phyloP scores from a whole-genome alignment of 1,140 invertebrate genomes.

The Diplogasteroides magnus region DNA sequence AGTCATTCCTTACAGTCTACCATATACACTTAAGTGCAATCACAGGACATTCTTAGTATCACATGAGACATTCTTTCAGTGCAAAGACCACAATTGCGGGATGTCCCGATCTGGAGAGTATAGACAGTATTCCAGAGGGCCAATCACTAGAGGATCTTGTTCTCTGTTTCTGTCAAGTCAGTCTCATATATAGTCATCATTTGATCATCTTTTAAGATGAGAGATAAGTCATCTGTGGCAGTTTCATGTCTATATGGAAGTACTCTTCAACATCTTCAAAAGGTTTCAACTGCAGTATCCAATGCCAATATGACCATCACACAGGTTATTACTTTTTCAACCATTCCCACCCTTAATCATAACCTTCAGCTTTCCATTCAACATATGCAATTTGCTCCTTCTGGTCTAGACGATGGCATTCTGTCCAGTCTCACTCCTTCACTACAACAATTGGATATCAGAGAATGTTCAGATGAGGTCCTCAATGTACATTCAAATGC shows the following conservation, averaged over 20 bases:
- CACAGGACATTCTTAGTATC: too few species aligned
- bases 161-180: conserved; percentile 30
- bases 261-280: conserved; percentile 18
- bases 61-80: too few species aligned
- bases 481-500: too few species aligned
- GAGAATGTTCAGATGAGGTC: conserved; percentile 29
- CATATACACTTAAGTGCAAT: too few species aligned
- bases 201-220: conserved; percentile 11
- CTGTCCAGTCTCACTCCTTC: conserved; percentile 14
- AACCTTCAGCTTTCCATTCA: conserved; percentile 24
- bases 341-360: neutral
- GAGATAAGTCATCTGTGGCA: conserved; percentile 1
- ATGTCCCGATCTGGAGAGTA: conserved; percentile 23
- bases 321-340: conserved; percentile 9
- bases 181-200: neutral
- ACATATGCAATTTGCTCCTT: conserved; percentile 28
- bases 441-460: conserved; percentile 18
- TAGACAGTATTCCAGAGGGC: conserved; percentile 18
- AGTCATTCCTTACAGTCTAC: too few species aligned
- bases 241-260: conserved; percentile 29
- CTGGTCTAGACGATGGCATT: conserved; percentile 4
- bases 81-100: too few species aligned
- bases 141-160: conserved; percentile 23
- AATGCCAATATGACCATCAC: conserved; percentile 15
- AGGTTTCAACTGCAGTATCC: conserved; percentile 18